phyloP scores from a whole-genome alignment of 2,113 vertebrate species.

The mouse (Mus musculus) region GRCm39 chr16:26791001-26791500 shows the following conservation, averaged over 20 bases:
- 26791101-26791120: background rate
- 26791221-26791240: background rate
- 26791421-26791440: background rate
- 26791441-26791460: background rate
- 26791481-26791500: background rate
- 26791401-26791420: background rate
- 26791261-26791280: background rate
- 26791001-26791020: background rate
- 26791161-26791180: background rate
- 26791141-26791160: background rate
- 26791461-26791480: background rate
- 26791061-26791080: background rate
- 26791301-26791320: conserved; percentile 33
- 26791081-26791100: background rate
- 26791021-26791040: background rate
- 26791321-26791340: background rate
- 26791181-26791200: background rate
- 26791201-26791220: background rate
- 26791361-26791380: background rate
- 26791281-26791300: background rate
- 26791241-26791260: background rate
- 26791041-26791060: background rate
- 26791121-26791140: background rate
- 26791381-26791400: background rate
- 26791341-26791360: conserved; percentile 9